Conservation (phyloP, 2,888 invertebrate species). For the Nephrotoma flavescens region DNA sequence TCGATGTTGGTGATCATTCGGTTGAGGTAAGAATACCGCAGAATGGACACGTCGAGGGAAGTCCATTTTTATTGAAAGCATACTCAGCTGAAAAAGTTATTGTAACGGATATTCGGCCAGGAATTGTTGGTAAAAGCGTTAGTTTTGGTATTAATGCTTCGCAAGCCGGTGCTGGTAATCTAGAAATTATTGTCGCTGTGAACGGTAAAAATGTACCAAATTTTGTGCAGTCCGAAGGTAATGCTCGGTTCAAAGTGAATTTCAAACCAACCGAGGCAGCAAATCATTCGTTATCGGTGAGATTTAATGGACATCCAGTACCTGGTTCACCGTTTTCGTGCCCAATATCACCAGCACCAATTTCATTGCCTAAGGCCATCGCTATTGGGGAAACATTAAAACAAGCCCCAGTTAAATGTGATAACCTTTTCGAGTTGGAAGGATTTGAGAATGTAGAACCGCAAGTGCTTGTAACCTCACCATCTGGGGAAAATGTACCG, state of each 20-base stretch:
- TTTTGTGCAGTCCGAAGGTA: slow-evolving; percentile 94
- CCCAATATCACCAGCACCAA: slow-evolving; percentile 44
- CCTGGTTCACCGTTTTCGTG: slow-evolving; percentile 92
- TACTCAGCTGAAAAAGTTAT: slow-evolving; percentile 92
- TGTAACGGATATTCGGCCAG: slow-evolving; percentile 83
- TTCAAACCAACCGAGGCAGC: slow-evolving; percentile 93
- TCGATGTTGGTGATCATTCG: slow-evolving; percentile 87
- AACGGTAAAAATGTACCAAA: slow-evolving; percentile 95
- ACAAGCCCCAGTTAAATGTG: slow-evolving; percentile 30
- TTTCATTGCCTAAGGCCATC: slow-evolving; percentile 44
- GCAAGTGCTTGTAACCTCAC: slow-evolving; percentile 62
- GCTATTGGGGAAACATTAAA: slow-evolving; percentile 29
- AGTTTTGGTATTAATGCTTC: slow-evolving; percentile 84
- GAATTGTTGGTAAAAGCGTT: slow-evolving; percentile 81
- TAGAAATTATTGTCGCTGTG: slow-evolving; percentile 95
- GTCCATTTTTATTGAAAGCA: slow-evolving; percentile 89
- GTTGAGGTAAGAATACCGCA: slow-evolving; percentile 53
- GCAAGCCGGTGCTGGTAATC: slow-evolving; percentile 82
- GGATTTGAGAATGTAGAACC: slow-evolving; percentile 45
- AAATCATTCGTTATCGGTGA: slow-evolving; percentile 79
- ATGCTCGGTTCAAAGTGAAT: slow-evolving; percentile 85
- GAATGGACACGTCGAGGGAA: slow-evolving; percentile 80
- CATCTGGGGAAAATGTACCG: slow-evolving; percentile 66
- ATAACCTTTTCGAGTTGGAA: slow-evolving; percentile 43
- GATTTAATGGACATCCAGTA: slow-evolving; percentile 60